These are phyloP conservation scores for Capreolus pygargus DNA, from an alignment of 2,113 vertebrate genomes.

Conservation along the genomic window DNA sequence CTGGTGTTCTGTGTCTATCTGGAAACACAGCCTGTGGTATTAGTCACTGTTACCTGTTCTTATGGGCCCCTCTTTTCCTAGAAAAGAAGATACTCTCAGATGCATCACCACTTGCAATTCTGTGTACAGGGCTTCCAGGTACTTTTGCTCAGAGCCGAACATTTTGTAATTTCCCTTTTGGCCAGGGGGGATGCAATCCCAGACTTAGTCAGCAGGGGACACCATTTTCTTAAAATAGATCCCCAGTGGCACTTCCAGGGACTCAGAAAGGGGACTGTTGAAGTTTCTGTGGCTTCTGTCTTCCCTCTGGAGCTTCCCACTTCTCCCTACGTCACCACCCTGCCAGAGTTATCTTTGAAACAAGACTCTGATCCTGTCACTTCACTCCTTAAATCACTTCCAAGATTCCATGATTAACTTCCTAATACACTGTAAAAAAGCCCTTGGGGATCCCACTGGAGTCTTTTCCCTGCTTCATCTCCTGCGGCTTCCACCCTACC, in stretches of 20 bases:
- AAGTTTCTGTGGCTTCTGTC: not conserved
- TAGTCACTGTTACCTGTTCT: slow-evolving; percentile 1
- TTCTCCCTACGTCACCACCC: not conserved
- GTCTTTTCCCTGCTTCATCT: not conserved
- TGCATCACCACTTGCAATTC: not conserved
- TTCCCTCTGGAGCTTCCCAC: not conserved
- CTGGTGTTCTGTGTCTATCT: not conserved
- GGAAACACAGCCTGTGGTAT: not conserved
- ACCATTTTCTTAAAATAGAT: slow-evolving; percentile 60
- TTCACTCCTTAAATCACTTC: not conserved
- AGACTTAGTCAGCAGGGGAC: slow-evolving; percentile 47
- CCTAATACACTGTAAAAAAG: not conserved
- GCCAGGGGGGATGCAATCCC: not conserved
- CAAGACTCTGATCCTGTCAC: slow-evolving; percentile 24
- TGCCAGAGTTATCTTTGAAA: slow-evolving; percentile 48
- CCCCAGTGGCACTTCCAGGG: not conserved
- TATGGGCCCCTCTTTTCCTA: not conserved
- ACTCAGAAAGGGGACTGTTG: not conserved
- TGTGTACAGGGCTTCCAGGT: not conserved
- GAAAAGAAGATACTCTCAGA: not conserved
- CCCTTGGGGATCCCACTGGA: not conserved
- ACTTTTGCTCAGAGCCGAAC: not conserved
- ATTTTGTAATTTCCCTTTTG: not conserved
- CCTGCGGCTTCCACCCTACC: not conserved
- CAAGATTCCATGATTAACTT: not conserved